A percentile compares a stretch with the other conserved stretches of the same genome.
Conservation (phyloP, 1,140 invertebrate species). For the Drosophila ambigua region DNA sequence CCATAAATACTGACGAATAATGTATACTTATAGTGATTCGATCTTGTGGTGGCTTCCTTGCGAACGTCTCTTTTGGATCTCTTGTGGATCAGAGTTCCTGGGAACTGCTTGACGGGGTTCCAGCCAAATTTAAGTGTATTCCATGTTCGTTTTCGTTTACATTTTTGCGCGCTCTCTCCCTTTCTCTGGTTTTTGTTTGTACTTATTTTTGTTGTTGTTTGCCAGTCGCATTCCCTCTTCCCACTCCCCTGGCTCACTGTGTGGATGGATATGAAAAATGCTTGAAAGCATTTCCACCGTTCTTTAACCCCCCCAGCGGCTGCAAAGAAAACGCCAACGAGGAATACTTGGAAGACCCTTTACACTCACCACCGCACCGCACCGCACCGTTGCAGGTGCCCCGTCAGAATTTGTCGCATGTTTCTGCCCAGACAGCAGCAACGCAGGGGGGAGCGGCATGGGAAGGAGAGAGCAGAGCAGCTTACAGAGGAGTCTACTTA, state of each 20-base stretch:
- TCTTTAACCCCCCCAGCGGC: slow-evolving; percentile 68
- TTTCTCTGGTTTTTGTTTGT: slow-evolving; percentile 50
- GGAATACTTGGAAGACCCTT: slow-evolving; percentile 47
- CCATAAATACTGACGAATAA: too few species aligned
- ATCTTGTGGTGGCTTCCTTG: too few species aligned
- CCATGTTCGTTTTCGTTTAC: slow-evolving; percentile 13
- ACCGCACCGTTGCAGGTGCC: background rate
- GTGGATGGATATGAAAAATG: slow-evolving; percentile 66
- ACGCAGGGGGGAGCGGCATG: background rate
- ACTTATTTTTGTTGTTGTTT: slow-evolving; percentile 50
- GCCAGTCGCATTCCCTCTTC: slow-evolving; percentile 8
- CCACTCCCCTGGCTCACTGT: background rate
- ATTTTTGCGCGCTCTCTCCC: slow-evolving; percentile 5
- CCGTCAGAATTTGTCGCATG: slow-evolving; percentile 37
- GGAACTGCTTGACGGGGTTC: too few species aligned
- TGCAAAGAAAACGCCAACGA: slow-evolving; percentile 15
- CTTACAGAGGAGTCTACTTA: slow-evolving; percentile 13
- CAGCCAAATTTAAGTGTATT: slow-evolving; percentile 26
- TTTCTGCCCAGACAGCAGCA: slow-evolving; percentile 18
- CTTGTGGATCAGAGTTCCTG: background rate
- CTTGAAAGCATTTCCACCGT: slow-evolving; percentile 77
- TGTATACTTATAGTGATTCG: too few species aligned
- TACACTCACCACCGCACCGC: slow-evolving; percentile 23
- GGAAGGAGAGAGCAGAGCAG: background rate
- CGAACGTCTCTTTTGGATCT: too few species aligned